Base-by-base conservation (phyloP, 2,888 invertebrate species). In the Folsomia candida region DNA sequence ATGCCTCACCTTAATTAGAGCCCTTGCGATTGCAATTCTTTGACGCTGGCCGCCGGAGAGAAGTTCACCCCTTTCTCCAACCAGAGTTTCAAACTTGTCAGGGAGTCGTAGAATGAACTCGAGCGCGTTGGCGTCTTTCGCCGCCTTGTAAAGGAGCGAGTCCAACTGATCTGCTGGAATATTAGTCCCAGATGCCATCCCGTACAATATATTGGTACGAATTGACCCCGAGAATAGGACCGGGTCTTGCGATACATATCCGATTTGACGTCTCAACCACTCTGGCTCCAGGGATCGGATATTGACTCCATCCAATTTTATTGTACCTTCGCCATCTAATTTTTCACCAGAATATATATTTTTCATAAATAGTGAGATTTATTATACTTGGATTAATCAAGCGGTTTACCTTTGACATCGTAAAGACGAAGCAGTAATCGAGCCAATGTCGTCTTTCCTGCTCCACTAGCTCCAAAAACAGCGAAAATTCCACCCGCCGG, bases 21-120 rank as follows among this genome's bases (percentile, higher is more conserved):
- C 96, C 77, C 96, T 85, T 0, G 96, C 95, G 80, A 97, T 94
- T 29, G 96, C 96, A 28, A 97, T 91, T 78, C 75, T 86, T 82
- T 97, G 96, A 80, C 92, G 91, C 84, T 97, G 96, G 0, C 96
- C 96, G 29, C 96, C 97, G 81, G 94, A 95, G 60, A 97, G 86
- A 85, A 93, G 89, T 9, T 91, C 86, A 1, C 96, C 96, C 66
- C 94, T 85, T 82, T 97, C 96, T 0, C 96, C 97, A 11, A 97
- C 94, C 66, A 90, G 75, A 3, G 97, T 91, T 70, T 91, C 87
- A 80, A 94, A 89, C 1, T 92, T 91, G 1, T 90, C 84, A 0
- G 90, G 89, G 58, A 83, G 81, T 75, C 88, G 83, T 65, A 83
- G 83, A 0, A 91, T 89, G 81, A 97, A 92, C 80, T 93, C 91